These are phyloP conservation scores for Sprattus sprattus DNA, from an alignment of 2,113 vertebrate species.

Conservation along the genomic window DNA sequence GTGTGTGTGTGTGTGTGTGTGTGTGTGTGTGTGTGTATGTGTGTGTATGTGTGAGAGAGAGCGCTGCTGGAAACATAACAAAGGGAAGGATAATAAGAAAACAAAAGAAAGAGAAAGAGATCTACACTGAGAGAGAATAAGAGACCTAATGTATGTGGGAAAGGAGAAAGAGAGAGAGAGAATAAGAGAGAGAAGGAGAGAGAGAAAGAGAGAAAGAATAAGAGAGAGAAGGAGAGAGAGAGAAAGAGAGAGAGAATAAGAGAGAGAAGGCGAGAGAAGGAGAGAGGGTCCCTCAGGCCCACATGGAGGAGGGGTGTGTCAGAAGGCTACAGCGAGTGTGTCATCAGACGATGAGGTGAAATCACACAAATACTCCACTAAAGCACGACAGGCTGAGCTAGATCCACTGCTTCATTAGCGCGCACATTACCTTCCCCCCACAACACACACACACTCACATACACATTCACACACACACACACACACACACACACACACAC, in stretches of 20 bases:
- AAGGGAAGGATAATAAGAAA: too few relatives aligned
- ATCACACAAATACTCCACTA: conserved; percentile 17
- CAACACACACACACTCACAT: neutral
- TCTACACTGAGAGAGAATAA: neutral
- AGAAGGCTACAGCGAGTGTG: neutral
- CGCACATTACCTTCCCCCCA: neutral
- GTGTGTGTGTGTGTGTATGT: neutral
- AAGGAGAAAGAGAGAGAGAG: neutral
- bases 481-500: neutral
- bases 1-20: neutral
- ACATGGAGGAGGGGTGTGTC: neutral
- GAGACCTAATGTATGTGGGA: neutral
- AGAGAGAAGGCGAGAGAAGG: neutral
- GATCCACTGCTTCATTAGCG: conserved; percentile 37
- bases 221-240: neutral
- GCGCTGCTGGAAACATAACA: neutral
- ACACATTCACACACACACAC: neutral
- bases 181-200: conserved; percentile 15
- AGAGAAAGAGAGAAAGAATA: conserved; percentile 27
- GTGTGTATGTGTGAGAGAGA: neutral
- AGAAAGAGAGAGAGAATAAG: neutral
- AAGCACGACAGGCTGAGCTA: neutral
- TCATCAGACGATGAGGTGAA: neutral
- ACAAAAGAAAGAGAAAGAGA: too few relatives aligned
- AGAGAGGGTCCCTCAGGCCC: neutral